These are phyloP conservation scores for Dyspetes luteomarginatus DNA, from an alignment of 2,888 invertebrate genomes.

Conservation along the genomic window DNA sequence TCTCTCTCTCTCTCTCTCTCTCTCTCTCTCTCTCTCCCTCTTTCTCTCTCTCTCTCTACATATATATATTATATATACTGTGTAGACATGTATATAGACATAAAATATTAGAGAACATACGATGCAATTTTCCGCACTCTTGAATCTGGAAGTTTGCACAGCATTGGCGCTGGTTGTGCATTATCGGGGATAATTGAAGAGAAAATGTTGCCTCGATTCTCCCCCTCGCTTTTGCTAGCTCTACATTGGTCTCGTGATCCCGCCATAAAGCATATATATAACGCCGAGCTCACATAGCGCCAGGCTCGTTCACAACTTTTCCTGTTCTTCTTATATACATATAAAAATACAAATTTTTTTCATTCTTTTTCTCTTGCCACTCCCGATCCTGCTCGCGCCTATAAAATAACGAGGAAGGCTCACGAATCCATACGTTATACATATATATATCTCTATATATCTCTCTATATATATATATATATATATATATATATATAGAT, in stretches of 20 bases:
- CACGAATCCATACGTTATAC: background rate
- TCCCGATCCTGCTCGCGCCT: conserved; percentile 41
- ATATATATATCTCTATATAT: no score
- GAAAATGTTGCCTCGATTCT: conserved; percentile 52
- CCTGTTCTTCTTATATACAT: conserved; percentile 19
- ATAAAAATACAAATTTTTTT: conserved; percentile 63
- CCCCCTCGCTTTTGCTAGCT: conserved; percentile 2
- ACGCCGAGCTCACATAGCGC: conserved; percentile 30
- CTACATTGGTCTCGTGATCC: conserved; percentile 4
- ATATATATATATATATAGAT: no score
- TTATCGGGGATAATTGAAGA: conserved; percentile 58
- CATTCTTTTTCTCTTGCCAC: conserved; percentile 35
- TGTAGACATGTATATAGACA: no score
- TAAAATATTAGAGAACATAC: conserved; percentile 1
- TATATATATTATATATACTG: no score
- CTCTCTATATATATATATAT: no score
- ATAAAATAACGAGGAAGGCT: conserved; percentile 57
- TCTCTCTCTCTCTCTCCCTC: no score
- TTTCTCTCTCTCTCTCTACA: no score
- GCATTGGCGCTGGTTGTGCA: conserved; percentile 11
- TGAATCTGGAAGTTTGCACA: conserved; percentile 44
- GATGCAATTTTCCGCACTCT: conserved; percentile 55
- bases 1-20: no score
- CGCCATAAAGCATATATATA: background rate
- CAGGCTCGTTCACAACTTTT: conserved; percentile 53